A percentile compares a stretch with the other conserved stretches of the same genome.
These are phyloP conservation scores for Ichneumoninae sp. DNA, from an alignment of 2,888 invertebrate species.

Conservation along the genomic window DNA sequence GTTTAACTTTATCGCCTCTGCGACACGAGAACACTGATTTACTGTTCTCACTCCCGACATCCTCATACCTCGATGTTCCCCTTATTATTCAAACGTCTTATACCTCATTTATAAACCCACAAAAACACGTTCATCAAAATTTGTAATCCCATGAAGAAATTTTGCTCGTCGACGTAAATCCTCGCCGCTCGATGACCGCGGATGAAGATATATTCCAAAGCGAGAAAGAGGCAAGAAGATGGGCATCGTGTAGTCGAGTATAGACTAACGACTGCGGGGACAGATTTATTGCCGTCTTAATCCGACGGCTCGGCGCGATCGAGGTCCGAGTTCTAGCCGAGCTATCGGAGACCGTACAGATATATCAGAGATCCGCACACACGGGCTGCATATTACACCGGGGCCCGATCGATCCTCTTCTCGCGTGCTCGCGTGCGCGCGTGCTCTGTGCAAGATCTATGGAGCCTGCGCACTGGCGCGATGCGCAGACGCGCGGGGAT, in stretches of 20 bases:
- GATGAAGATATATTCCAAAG: slow-evolving; percentile 58
- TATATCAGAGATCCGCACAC: slow-evolving; percentile 20
- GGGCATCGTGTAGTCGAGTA: slow-evolving; percentile 18
- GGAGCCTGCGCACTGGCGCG: slow-evolving; percentile 30
- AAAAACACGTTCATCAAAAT: slow-evolving; percentile 5
- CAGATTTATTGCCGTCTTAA: slow-evolving; percentile 66
- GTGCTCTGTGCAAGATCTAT: slow-evolving; percentile 50
- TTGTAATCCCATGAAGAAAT: slow-evolving; percentile 30
- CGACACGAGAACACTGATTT: slow-evolving; percentile 34
- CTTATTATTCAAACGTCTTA: not conserved
- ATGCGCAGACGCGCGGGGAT: slow-evolving; percentile 2
- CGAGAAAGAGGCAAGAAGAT: slow-evolving; percentile 38
- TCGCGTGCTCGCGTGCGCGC: slow-evolving; percentile 42
- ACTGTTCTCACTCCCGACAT: slow-evolving; percentile 42
- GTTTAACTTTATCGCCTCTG: slow-evolving; percentile 46
- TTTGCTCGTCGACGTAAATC: slow-evolving; percentile 45
- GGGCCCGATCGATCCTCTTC: slow-evolving; percentile 61
- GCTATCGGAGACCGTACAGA: slow-evolving; percentile 8
- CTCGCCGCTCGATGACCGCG: slow-evolving; percentile 29
- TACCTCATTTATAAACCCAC: not conserved
- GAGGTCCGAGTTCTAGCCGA: slow-evolving; percentile 28
- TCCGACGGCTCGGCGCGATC: slow-evolving; percentile 64
- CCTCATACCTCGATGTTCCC: not conserved
- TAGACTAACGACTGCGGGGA: slow-evolving; percentile 56
- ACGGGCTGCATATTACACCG: slow-evolving; percentile 29